phyloP scores from a whole-genome alignment of 2,888 invertebrate genomes.

The Alviniconcha strummeri region DNA sequence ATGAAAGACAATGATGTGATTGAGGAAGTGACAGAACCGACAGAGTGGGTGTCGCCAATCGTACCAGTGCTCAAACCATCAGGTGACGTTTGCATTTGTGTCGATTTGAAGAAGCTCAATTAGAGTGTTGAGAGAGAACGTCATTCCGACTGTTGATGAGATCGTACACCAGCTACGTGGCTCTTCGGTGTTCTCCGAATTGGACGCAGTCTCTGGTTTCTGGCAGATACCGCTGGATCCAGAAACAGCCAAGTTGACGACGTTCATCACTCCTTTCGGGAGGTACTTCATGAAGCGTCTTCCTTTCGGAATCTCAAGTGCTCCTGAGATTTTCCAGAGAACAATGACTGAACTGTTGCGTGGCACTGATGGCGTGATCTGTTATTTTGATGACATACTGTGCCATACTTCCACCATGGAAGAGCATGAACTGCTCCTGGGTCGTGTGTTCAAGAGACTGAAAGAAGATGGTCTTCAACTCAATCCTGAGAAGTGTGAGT shows the following conservation, averaged over 20 bases:
- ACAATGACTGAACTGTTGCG: constrained; percentile 6
- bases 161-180: constrained; percentile 14
- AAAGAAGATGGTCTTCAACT: constrained; percentile 4
- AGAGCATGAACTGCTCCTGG: not conserved
- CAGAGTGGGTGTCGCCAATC: constrained; percentile 1
- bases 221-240: constrained; percentile 1
- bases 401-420: not conserved
- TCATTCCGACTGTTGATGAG: constrained; percentile 6
- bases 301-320: constrained; percentile 10
- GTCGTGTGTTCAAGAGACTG: not conserved
- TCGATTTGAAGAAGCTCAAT: not conserved
- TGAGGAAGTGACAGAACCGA: constrained; percentile 4
- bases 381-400: not conserved
- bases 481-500: not conserved
- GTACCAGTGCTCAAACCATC: not conserved
- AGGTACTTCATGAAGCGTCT: not conserved
- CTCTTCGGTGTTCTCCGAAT: not conserved
- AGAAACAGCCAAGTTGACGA: constrained; percentile 11
- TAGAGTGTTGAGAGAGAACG: not conserved
- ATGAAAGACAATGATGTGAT: not conserved
- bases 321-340: constrained; percentile 23
- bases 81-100: not conserved
- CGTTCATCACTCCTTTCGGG: constrained; percentile 28
- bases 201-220: not conserved
- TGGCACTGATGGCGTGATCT: not conserved